Percentiles rank a stretch among this genome's conserved stretches.
phyloP scores from a whole-genome alignment of 2,797 vertebrate species.

The Spatula clypeata region DNA sequence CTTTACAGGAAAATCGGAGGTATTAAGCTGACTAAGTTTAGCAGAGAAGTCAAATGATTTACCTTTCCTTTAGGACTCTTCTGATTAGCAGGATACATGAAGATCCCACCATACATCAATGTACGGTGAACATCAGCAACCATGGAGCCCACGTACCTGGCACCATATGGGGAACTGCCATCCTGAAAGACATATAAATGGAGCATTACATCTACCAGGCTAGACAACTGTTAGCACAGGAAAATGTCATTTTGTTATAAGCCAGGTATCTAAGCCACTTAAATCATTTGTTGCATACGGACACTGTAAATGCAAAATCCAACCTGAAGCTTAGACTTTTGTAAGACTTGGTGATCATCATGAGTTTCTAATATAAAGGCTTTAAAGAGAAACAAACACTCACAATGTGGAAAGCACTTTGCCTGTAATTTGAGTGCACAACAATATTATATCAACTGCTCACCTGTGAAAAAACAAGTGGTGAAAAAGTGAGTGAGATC shows the following conservation, averaged over 20 bases:
- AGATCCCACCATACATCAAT: constrained; percentile 95
- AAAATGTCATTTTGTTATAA: neutral
- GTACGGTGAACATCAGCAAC: constrained; percentile 97
- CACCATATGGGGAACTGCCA: constrained; percentile 92
- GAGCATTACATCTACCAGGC: neutral
- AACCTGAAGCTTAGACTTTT: neutral
- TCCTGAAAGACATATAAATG: constrained; percentile 84
- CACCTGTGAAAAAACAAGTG: neutral
- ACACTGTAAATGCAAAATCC: fast-evolving
- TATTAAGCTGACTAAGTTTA: neutral
- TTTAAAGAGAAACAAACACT: neutral
- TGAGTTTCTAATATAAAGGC: neutral
- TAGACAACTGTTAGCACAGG: neutral
- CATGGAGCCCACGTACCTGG: constrained; percentile 97
- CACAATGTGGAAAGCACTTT: neutral
- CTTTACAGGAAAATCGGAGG: neutral
- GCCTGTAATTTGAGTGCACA: neutral
- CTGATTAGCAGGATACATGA: constrained; percentile 97
- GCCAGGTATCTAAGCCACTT: neutral
- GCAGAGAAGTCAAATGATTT: neutral
- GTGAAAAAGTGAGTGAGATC: neutral
- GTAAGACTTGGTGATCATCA: fast-evolving
- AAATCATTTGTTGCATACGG: neutral
- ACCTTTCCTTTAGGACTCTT: constrained; percentile 98
- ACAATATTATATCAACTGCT: neutral